Evolutionary conservation across 2,113 vertebrate species (phyloP), one percentile per base, ranked within the genome.

Genomic region (Barbus barbus): DNA sequence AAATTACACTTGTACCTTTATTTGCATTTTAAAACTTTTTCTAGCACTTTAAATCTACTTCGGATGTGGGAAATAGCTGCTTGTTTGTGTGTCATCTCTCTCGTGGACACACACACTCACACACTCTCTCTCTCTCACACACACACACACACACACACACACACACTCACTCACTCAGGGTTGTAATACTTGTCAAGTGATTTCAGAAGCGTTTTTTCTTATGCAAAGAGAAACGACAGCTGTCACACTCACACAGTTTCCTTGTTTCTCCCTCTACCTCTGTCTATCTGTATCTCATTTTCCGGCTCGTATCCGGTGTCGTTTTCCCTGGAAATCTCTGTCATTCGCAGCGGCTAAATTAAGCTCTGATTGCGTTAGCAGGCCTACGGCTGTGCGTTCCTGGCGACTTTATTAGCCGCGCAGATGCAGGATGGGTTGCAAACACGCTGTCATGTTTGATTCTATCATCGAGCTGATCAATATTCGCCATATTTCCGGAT

Each of bases 321-420:
- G 12, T 74, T 81, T 86, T 81, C 69, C 74, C 60, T 67, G 67
- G 82, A 83, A 81, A 81, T 76, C 26, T 18, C 3, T 44, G 41
- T 44, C 41, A 44, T 9, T 78, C 5, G 78, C 80, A 12, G 3
- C 13, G 41, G 41, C 3, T 13, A 81, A 81, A 87, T 76, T 56
- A 73, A 69, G 69, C 60, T 81, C 69, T 48, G 61, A 75, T 87
- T 74, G 44, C 60, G 77, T 28, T 77, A 77, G 51, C 18, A 3
- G 48, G 51, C 56, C 41, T 9, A 44, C 2, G 11, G 2, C 41
- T 44, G 41, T 2, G 2, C 3, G 9, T 44, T 44, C 3, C 3
- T 3, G 9, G 3, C 0, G 41, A 44, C 41, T 75, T 31, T 22
- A 75, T 75, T 51, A 75, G 26, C 9, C 16, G 3, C 3, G 9